These are phyloP conservation scores for Drosophila virilis DNA, from an alignment of 1,140 invertebrate genomes.

Conservation along the genomic window DNA sequence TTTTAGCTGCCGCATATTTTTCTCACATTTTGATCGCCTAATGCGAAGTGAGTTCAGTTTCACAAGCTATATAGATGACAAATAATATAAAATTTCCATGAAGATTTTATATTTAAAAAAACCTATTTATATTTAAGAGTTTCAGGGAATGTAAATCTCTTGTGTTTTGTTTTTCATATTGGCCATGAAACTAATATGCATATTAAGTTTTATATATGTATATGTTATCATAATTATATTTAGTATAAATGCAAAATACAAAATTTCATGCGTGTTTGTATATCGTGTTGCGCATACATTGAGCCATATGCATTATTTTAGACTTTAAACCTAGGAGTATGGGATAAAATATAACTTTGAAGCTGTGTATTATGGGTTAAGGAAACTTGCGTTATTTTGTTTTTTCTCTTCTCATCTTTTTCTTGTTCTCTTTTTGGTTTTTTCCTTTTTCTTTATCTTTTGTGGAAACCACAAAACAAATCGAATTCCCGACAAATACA, in stretches of 20 bases:
- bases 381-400: conserved; percentile 37
- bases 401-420: too few species aligned
- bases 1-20: conserved; percentile 31
- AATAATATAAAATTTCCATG: conserved; percentile 24
- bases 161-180: conserved; percentile 8
- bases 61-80: conserved; percentile 19
- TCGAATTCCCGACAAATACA: conserved; percentile 20
- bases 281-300: conserved; percentile 30
- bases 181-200: conserved; percentile 32
- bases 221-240: conserved; percentile 41
- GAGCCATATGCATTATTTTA: conserved; percentile 21
- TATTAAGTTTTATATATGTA: conserved; percentile 26
- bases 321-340: conserved; percentile 29
- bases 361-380: conserved; percentile 37
- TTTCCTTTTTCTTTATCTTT: conserved; percentile 21
- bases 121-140: conserved; percentile 9
- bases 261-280: conserved; percentile 40
- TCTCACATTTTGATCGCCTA: conserved; percentile 22
- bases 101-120: conserved; percentile 16
- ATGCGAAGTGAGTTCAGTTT: neutral
- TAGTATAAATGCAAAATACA: conserved; percentile 54
- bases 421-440: neutral
- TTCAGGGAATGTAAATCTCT: conserved; percentile 34
- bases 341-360: conserved; percentile 23
- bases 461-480: conserved; percentile 14